Evolutionary conservation across 2,797 vertebrate species (phyloP), one percentile per base, ranked within the genome.

Genomic region (Decapterus maruadsi): DNA sequence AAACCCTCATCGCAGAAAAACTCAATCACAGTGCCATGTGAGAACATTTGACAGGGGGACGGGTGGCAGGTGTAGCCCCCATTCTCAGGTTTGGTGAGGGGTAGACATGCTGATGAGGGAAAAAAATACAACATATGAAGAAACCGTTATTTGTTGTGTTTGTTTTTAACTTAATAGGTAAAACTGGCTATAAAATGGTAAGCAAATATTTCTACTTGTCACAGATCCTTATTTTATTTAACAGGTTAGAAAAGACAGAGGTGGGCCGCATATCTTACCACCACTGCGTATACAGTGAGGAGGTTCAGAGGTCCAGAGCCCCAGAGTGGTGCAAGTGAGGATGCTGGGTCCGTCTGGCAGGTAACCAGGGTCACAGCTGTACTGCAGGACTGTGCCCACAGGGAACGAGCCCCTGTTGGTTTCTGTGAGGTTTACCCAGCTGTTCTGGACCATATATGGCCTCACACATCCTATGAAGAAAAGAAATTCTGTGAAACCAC

Each of bases 11-110:
- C 94, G 45, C 98, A 99, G 53, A 96, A 95, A 89, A 98, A 99
- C 85, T 99, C 97, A 22, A 99, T 97, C 88, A 99, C 97, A 14
- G 95, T 97, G 86, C 96, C 96, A 0, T 97, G 94, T 43, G 95
- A 93, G 89, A 99, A 94, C 81, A 95, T 92, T 84, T 94, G 96
- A 89, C 98, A 99, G 38, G 97, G 95, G 0, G 96, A 93, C 0
- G 98, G 97, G 87, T 99, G 97, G 86, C 98, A 99, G 77, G 94
- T 94, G 84, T 97, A 99, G 78, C 96, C 97, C 50, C 98, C 98
- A 86, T 99, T 98, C 87, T 97, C 96, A 8, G 97, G 97, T 81
- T 95, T 94, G 2, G 96, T 96, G 11, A 98, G 96, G 72, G 96
- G 95, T 16, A 94, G 94, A 90, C 98, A 99, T 72, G 96, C 98